A percentile compares a stretch with the other conserved stretches of the same genome.
Conservation (phyloP, 2,888 invertebrate genomes). For the Emmelina monodactyla region DNA sequence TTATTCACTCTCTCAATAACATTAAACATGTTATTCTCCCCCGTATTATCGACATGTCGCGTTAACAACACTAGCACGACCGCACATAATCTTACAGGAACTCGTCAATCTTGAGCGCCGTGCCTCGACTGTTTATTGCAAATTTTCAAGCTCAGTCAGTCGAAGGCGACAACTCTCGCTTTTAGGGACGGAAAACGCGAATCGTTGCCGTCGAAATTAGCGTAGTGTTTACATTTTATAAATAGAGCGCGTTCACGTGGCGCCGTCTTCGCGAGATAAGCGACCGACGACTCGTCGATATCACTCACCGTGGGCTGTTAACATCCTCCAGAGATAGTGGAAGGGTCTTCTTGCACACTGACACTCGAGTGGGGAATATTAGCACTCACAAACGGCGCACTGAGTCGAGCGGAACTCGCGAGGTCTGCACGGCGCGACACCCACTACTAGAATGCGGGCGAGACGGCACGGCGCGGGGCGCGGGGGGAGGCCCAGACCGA, state of each 20-base stretch:
- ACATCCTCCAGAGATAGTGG: conserved; percentile 58
- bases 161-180: conserved; percentile 35
- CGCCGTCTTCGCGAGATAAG: conserved; percentile 42
- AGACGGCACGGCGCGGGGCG: conserved; percentile 45
- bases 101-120: conserved; percentile 51
- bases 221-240: conserved; percentile 61
- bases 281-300: conserved; percentile 30
- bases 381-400: conserved; percentile 66
- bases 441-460: conserved; percentile 65
- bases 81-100: conserved; percentile 47
- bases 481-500: conserved; percentile 41
- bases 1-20: conserved; percentile 22
- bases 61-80: conserved; percentile 26
- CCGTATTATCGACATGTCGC: neutral
- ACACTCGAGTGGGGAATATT: conserved; percentile 55
- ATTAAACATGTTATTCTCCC: too few species aligned
- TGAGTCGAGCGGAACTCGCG: conserved; percentile 60
- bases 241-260: conserved; percentile 63
- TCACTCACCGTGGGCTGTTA: conserved; percentile 65
- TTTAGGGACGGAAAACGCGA: conserved; percentile 36
- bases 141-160: conserved; percentile 40
- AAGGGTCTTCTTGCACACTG: conserved; percentile 56
- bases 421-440: conserved; percentile 63
- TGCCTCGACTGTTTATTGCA: conserved; percentile 46
- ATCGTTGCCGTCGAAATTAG: conserved; percentile 43